Percentiles rank a stretch among this genome's conserved stretches.
Conservation (phyloP, 2,797 vertebrate genomes). For the Danio aesculapii region DNA sequence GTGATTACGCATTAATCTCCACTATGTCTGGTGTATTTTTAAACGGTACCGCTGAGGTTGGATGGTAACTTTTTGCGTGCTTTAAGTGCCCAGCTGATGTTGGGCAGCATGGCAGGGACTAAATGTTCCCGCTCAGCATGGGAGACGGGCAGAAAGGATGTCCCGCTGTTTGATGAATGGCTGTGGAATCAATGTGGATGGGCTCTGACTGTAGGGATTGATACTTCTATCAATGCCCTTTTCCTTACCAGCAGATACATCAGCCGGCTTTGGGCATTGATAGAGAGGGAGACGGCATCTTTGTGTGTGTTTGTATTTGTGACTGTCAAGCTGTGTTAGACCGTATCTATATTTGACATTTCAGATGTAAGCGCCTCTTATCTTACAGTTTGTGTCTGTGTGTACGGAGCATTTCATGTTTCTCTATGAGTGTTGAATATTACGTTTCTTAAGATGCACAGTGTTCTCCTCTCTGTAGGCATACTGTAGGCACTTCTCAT, state of each 20-base stretch:
- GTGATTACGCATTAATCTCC: too few relatives aligned
- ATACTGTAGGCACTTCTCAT: too few relatives aligned
- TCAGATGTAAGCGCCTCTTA: neutral
- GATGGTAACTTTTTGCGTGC: neutral
- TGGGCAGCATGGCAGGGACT: constrained; percentile 15
- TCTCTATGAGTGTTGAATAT: neutral
- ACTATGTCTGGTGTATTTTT: too few relatives aligned
- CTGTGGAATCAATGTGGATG: constrained; percentile 49
- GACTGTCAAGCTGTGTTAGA: constrained; percentile 15
- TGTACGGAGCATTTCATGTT: constrained; percentile 1
- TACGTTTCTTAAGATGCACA: too few relatives aligned
- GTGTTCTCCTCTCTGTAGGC: too few relatives aligned
- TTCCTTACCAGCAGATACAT: constrained; percentile 12
- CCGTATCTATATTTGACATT: constrained; percentile 13
- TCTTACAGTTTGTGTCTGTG: constrained; percentile 2
- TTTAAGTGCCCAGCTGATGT: neutral
- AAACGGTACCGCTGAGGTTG: too few relatives aligned
- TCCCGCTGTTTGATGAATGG: constrained; percentile 53
- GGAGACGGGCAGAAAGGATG: constrained; percentile 12
- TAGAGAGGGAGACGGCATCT: constrained; percentile 15
- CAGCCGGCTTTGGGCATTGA: constrained; percentile 12
- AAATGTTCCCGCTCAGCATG: constrained; percentile 36
- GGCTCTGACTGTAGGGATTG: constrained; percentile 46
- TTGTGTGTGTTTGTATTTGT: constrained; percentile 31
- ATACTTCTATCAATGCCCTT: constrained; percentile 49